Evolutionary conservation across 2,113 vertebrate genomes (phyloP).

Genomic region (Tragelaphus scriptus): DNA sequence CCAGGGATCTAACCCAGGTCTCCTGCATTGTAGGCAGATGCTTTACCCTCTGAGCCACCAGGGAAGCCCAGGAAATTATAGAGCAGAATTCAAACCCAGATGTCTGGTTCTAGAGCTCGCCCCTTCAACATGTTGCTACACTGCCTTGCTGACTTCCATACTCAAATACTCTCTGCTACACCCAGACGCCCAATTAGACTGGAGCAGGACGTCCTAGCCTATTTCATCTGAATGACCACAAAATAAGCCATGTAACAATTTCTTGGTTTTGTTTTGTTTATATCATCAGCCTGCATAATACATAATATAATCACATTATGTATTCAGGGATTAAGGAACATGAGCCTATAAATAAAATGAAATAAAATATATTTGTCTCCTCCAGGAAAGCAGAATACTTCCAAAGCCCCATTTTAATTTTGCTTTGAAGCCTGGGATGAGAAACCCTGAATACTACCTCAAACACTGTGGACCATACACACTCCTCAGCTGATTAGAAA

Average conservation of each 20-base stretch:
- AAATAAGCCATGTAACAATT: background rate
- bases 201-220: background rate
- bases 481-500: background rate
- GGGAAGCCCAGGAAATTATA: background rate
- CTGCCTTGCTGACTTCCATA: background rate
- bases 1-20: background rate
- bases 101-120: background rate
- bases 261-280: background rate
- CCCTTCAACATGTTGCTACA: background rate
- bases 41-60: background rate
- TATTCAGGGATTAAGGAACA: background rate
- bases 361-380: slow-evolving; percentile 16
- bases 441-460: background rate
- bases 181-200: background rate
- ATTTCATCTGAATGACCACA: background rate
- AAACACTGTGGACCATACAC: background rate
- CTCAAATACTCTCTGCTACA: background rate
- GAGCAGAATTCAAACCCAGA: background rate
- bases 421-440: background rate
- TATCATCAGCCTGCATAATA: background rate
- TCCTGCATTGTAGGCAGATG: background rate
- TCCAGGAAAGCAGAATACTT: slow-evolving; percentile 5
- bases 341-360: slow-evolving; percentile 24
- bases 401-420: slow-evolving; percentile 21
- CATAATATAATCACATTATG: background rate